These are phyloP conservation scores for Halyomorpha halys DNA, from an alignment of 1,140 invertebrate species.

Conservation along the genomic window DNA sequence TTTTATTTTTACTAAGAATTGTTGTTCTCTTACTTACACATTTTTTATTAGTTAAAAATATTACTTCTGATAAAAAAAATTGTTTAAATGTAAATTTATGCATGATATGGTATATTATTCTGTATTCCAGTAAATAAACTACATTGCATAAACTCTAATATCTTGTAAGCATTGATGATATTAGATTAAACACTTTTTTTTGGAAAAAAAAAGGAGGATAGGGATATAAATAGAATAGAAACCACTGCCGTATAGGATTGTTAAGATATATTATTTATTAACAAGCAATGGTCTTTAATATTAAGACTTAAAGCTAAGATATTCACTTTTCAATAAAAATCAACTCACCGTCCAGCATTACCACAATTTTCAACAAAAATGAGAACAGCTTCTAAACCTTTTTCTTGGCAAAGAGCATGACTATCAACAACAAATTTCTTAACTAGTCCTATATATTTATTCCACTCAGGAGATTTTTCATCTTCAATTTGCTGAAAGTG, in stretches of 20 bases:
- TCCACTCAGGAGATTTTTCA: constrained; percentile 88
- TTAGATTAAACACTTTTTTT: no score
- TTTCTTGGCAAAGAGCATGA: constrained; percentile 92
- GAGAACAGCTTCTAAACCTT: constrained; percentile 82
- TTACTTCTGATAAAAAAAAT: no score
- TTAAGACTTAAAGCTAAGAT: constrained; percentile 83
- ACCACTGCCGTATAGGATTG: no score
- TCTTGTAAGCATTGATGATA: no score
- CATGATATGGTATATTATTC: no score
- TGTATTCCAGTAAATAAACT: no score
- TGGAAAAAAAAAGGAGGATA: background rate
- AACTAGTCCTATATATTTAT: constrained; percentile 78
- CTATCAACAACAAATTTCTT: constrained; percentile 93
- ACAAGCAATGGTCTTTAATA: constrained; percentile 37
- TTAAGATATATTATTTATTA: constrained; percentile 49
- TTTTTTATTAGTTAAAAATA: no score
- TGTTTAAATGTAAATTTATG: no score
- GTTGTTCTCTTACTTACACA: no score
- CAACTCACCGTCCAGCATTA: constrained; percentile 58
- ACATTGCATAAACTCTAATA: no score
- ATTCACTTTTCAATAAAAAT: constrained; percentile 57
- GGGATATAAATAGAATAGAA: no score
- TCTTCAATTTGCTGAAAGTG: constrained; percentile 75
- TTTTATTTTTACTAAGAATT: no score
- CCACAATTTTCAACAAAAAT: constrained; percentile 84